Percentiles rank a stretch among this genome's conserved stretches.
Evolutionary conservation across 2,113 vertebrate species (phyloP).

Genomic region (Theristicus caerulescens): DNA sequence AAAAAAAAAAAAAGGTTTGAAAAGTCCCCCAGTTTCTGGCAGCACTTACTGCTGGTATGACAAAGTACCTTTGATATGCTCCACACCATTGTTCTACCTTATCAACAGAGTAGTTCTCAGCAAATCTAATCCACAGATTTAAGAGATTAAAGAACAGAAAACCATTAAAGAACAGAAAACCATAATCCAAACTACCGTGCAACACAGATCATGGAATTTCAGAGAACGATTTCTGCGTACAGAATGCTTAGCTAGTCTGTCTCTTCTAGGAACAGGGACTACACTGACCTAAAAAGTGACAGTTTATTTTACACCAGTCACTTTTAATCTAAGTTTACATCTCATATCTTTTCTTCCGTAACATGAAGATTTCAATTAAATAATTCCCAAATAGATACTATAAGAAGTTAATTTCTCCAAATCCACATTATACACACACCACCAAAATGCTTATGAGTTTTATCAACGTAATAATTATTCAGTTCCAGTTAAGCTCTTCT

Average conservation of each 20-base stretch:
- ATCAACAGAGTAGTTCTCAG: background rate
- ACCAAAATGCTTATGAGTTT: background rate
- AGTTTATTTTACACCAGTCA: background rate
- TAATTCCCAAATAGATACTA: background rate
- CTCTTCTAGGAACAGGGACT: background rate
- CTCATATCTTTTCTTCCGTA: background rate
- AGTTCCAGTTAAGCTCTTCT: background rate
- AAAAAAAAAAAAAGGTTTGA: background rate
- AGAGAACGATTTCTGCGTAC: background rate
- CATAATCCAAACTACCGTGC: background rate
- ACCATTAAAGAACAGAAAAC: background rate
- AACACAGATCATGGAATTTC: background rate
- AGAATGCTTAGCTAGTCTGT: background rate
- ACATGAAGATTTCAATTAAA: background rate
- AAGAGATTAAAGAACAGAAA: background rate
- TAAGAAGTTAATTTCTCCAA: background rate
- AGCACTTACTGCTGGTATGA: background rate
- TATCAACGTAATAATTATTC: background rate
- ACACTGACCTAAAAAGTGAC: background rate
- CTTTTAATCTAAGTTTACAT: background rate
- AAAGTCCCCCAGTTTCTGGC: background rate
- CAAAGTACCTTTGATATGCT: background rate
- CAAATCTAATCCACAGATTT: background rate
- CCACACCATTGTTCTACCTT: background rate
- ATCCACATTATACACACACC: background rate